Evolutionary conservation across 2,797 vertebrate genomes (phyloP), one percentile per base, ranked within the genome.

Genomic region (Tragopan temminckii): DNA sequence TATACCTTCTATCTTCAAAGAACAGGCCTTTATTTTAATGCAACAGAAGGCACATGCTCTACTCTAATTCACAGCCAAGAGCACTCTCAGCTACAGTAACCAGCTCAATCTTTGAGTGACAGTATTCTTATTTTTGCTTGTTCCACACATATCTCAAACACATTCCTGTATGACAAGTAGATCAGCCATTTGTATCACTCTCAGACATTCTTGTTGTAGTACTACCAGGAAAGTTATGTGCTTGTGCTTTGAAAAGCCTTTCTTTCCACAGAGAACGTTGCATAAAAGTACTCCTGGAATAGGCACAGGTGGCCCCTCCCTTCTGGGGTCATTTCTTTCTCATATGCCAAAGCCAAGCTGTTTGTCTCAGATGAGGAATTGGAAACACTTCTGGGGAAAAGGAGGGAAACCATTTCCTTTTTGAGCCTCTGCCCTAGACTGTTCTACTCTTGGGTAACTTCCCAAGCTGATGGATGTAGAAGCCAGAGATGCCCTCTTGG

Each of bases 1-100:
- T 91, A 95, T 59, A 82, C 40, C 74, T 91, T 33, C 59, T 69
- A 77, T 82, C 70, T 91, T 92, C 74, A 93, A 86, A 81, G 88
- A 94, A 72, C 35, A 91, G 59, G 46, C 62, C 57, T 88, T 69
- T 23, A 36, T 36, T 27, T 62, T 67, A 72, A 81, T 85, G 21
- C 38, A 69, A 67, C n/a, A 81, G 46, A 38, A 92, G 62, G 46
- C 43, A 36, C 2, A 29, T 72, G 71, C 72, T 83, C 50, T 67
- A 63, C 40, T 76, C 58, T 80, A 88, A 58, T 78, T 93, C 46
- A 40, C 66, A 83, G 53, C 79, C 4, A 1, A 85, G 69, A 90
- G 58, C 42, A 13, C 18, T 85, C 83, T 68, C 2, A 1, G 5
- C 53, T 83, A 77, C 72, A 68, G 61, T 29, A 40, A 50, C 38